Evolutionary conservation across 2,888 invertebrate species (phyloP).

Genomic region (Timema podura): DNA sequence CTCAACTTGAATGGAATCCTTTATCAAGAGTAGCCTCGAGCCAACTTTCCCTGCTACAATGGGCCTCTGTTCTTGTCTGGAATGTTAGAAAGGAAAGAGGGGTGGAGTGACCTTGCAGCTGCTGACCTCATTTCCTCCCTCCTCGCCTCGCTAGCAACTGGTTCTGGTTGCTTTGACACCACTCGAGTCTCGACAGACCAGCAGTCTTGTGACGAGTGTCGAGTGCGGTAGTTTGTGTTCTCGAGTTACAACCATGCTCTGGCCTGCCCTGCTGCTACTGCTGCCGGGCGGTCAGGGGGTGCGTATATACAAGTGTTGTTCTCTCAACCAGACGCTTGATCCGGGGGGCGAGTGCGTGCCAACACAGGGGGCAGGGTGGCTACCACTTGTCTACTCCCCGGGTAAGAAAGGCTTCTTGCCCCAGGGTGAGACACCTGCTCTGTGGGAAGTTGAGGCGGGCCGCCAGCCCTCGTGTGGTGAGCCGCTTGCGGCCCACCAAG

Average conservation of each 20-base stretch:
- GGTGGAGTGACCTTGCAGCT: no score
- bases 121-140: no score
- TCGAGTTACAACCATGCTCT: not conserved
- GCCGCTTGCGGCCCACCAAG: not conserved
- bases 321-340: conserved; percentile 13
- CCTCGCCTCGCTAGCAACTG: no score
- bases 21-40: no score
- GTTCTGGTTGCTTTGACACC: no score
- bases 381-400: conserved; percentile 57
- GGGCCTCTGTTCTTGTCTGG: no score
- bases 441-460: conserved; percentile 47
- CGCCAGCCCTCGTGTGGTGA: conserved; percentile 47
- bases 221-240: not conserved
- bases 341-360: conserved; percentile 36
- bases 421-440: conserved; percentile 44
- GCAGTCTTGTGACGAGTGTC: no score
- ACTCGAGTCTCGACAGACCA: no score
- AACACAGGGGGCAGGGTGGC: conserved; percentile 48
- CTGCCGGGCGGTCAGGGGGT: conserved; percentile 10
- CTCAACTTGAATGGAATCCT: no score
- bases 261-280: conserved; percentile 3
- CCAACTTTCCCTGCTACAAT: no score
- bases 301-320: conserved; percentile 23
- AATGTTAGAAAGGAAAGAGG: no score
- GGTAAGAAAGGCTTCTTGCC: conserved; percentile 44